Conservation (phyloP, 2,113 vertebrate species). For the Sinosuthora webbiana region DNA sequence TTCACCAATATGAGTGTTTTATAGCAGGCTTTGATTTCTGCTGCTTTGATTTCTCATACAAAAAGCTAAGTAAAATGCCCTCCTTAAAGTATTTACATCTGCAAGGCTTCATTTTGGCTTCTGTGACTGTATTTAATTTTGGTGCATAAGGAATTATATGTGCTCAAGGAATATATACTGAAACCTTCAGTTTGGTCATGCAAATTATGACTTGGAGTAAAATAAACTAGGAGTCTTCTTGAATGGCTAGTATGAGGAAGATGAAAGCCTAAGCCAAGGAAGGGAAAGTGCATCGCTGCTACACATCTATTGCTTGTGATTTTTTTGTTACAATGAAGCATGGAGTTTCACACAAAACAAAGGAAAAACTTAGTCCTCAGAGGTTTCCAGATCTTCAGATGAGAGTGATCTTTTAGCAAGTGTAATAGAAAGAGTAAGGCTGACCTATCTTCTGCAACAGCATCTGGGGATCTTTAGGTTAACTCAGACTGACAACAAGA, state of each 20-base stretch:
- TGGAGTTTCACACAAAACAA: background rate
- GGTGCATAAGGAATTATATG: background rate
- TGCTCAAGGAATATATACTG: background rate
- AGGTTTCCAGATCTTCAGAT: background rate
- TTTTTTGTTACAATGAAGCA: background rate
- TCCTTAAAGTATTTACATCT: background rate
- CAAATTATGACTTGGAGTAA: background rate
- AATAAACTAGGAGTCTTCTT: background rate
- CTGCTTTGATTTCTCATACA: background rate
- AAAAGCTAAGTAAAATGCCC: background rate
- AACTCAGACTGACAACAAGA: background rate
- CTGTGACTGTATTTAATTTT: background rate
- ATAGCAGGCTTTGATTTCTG: background rate
- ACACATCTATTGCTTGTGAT: background rate
- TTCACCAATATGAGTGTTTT: background rate
- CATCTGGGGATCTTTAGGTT: background rate
- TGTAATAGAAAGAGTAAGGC: background rate
- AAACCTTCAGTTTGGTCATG: background rate
- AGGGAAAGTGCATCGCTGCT: background rate
- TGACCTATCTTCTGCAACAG: background rate
- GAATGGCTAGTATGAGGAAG: background rate
- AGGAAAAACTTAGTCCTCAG: background rate
- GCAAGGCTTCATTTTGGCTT: background rate
- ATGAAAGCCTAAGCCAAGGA: background rate
- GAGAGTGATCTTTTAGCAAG: background rate